Percentiles rank a stretch among this genome's conserved stretches.
Evolutionary conservation across 2,113 vertebrate genomes (phyloP).

Genomic region (Sylvia atricapilla): DNA sequence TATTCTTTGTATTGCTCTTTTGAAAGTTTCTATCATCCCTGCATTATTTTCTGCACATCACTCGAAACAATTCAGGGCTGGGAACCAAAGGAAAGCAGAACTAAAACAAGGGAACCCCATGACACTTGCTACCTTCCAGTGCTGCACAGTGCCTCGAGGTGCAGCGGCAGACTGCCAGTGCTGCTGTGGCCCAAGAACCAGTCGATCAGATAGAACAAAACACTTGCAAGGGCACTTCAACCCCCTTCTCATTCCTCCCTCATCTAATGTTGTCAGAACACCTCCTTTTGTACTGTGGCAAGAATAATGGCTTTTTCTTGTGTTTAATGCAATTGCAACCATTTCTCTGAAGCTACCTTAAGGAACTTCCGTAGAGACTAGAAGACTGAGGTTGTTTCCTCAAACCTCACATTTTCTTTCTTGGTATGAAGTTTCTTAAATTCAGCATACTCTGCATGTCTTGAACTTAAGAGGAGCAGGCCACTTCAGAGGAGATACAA

Average conservation of each 20-base stretch:
- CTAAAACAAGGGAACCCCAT: not conserved
- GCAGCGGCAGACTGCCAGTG: not conserved
- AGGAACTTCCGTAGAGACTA: not conserved
- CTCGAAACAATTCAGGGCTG: rapidly evolving
- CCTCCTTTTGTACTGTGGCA: not conserved
- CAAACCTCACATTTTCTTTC: not conserved
- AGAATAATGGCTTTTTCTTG: rapidly evolving
- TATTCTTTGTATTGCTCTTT: not conserved
- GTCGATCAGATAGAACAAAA: not conserved
- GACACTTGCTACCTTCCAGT: not conserved
- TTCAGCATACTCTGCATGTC: not conserved
- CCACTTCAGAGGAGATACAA: not conserved
- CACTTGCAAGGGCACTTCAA: rapidly evolving
- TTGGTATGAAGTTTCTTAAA: not conserved
- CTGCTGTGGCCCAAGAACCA: not conserved
- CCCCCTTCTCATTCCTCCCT: not conserved
- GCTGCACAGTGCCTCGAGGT: rapidly evolving
- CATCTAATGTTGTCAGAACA: not conserved
- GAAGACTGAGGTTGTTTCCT: not conserved
- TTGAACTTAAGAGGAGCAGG: not conserved
- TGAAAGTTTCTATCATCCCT: not conserved
- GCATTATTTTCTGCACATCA: not conserved
- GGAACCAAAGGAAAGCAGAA: not conserved
- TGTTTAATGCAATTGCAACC: not conserved
- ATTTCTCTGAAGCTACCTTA: not conserved